phyloP scores from a whole-genome alignment of 2,113 vertebrate species.

The Leucopsar rothschildi region DNA sequence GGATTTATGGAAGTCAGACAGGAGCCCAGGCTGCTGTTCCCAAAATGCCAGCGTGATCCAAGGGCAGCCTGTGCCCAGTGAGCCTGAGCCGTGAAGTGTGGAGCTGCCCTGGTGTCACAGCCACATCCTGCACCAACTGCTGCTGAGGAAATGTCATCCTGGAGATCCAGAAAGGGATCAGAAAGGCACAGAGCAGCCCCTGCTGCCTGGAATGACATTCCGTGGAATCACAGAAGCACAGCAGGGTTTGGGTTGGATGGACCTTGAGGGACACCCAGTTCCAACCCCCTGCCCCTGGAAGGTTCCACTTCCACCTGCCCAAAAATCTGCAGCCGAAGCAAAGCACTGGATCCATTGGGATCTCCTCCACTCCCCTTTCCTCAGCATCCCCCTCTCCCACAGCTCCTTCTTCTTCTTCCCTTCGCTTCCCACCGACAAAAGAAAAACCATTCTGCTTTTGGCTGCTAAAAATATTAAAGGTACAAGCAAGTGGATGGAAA shows the following conservation, averaged over 20 bases:
- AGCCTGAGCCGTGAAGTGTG: background rate
- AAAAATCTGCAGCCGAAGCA: background rate
- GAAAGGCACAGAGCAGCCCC: background rate
- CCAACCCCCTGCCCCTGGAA: background rate
- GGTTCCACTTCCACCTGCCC: background rate
- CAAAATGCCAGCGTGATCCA: background rate
- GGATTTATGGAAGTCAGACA: rapidly evolving
- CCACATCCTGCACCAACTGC: background rate
- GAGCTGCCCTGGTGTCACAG: background rate
- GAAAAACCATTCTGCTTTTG: background rate
- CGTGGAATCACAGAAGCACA: background rate
- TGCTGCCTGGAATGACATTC: background rate
- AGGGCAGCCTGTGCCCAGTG: background rate
- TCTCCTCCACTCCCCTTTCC: background rate
- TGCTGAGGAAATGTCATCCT: background rate
- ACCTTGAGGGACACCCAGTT: background rate
- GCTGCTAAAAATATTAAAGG: background rate
- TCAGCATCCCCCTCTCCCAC: background rate
- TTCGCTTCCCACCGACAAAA: background rate
- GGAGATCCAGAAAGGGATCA: background rate
- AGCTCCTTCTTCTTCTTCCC: background rate
- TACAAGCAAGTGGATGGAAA: background rate
- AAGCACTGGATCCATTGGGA: rapidly evolving
- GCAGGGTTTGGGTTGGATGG: rapidly evolving
- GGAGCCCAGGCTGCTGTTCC: background rate